Evolutionary conservation across 2,888 invertebrate species (phyloP).

Genomic region (Zootermopsis nevadensis): DNA sequence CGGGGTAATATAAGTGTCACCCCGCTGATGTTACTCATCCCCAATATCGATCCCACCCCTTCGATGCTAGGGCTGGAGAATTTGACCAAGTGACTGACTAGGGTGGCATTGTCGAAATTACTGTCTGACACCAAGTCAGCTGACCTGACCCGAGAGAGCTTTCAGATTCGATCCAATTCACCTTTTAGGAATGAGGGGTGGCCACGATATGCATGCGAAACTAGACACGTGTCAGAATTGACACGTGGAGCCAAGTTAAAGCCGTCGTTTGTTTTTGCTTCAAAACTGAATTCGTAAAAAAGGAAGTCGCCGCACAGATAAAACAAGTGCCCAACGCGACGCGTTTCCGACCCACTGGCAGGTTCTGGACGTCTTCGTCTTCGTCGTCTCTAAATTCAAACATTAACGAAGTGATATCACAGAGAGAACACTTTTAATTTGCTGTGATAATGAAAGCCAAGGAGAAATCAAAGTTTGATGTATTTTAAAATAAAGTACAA

Average conservation of each 20-base stretch:
- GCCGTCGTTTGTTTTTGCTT: no score
- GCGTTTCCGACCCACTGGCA: no score
- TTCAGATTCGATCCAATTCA: slow-evolving; percentile 8
- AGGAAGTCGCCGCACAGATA: no score
- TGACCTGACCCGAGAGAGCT: slow-evolving; percentile 2
- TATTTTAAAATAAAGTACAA: no score
- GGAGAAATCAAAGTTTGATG: no score
- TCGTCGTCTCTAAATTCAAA: no score
- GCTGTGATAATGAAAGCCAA: no score
- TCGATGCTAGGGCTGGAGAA: background rate
- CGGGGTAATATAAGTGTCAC: background rate
- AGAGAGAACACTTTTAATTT: no score
- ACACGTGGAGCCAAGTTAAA: background rate
- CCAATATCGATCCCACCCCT: background rate
- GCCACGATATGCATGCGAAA: background rate
- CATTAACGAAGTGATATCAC: no score
- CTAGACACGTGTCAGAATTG: background rate
- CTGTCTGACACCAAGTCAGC: background rate
- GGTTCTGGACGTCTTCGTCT: no score
- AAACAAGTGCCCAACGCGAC: background rate
- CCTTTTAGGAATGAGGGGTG: background rate
- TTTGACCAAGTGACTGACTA: background rate
- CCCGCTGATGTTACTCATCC: background rate
- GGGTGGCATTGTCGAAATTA: background rate
- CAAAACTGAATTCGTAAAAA: no score